Base-by-base conservation (phyloP, 2,888 invertebrate genomes). In the Stratiomys singularior region DNA sequence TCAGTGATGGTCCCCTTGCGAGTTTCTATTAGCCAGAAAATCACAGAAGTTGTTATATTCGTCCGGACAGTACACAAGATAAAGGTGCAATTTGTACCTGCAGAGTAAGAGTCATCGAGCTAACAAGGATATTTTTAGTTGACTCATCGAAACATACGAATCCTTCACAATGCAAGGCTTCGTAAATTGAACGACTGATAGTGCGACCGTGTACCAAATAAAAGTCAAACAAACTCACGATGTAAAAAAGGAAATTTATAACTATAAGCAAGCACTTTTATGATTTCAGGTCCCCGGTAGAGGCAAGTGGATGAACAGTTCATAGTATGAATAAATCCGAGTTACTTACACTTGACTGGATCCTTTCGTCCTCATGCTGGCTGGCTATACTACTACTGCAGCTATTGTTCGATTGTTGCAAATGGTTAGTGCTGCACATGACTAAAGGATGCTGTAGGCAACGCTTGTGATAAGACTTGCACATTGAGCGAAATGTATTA, bases 111-210 rank as follows among this genome's bases (percentile, higher is more conserved):
- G 37, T 37, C 44, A 30, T 67, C n/a, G 5, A 44, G 18, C 44
- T 37, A 13, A 67, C 44, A 44, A 67, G 44, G 44, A 30, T 67
- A 1, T 67, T 44, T 67, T 21, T n/a, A 67, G 67, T 67, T 44
- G 44, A 37, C 67, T 37, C 67, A 67, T 67, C 67, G 67, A 67
- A 67, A 67, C 18, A 44, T 60, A 60, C 11, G 23, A 60, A 60
- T 60, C 58, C 58, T 25, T 9, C 25, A 60, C 58, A 60, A 21
- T 23, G 4, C 58, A 37, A 37, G 9, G 58, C 23, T 21, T 60
- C 15, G 21, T 25, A 25, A 4, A 11, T 60, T 60, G 58, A 21
- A 60, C 37, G 58, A 23, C 4, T 18, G 23, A 25, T 60, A 18
- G 4, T 60, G 23, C 3, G 23, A 60, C 58, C 2, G 4, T 60